Conservation (phyloP, 2,113 vertebrate genomes). For the Zosterops borbonicus region DNA sequence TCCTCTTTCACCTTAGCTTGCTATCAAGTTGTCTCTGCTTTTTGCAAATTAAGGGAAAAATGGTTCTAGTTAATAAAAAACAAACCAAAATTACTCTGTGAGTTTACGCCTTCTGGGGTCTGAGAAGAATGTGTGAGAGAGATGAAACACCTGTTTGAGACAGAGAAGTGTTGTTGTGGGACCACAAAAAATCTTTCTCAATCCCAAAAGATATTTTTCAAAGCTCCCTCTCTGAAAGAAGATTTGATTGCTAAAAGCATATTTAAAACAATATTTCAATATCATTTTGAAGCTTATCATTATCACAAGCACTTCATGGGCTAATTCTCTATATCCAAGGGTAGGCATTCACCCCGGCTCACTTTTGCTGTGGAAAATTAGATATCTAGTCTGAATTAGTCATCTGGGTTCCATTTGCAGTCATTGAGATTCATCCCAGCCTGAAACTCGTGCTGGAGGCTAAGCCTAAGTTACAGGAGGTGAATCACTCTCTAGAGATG, state of each 20-base stretch:
- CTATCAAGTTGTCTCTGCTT: background rate
- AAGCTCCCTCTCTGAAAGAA: background rate
- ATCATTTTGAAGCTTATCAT: slow-evolving; percentile 54
- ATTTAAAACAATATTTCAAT: slow-evolving; percentile 64
- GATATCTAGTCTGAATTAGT: slow-evolving; percentile 47
- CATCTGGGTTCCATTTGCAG: slow-evolving; percentile 23
- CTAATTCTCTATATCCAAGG: slow-evolving; percentile 42
- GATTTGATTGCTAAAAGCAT: slow-evolving; percentile 54
- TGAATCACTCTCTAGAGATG: slow-evolving; percentile 29
- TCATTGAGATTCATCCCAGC: slow-evolving; percentile 13
- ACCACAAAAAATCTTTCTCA: background rate
- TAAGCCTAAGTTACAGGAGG: slow-evolving; percentile 32
- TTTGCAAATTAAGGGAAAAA: slow-evolving; percentile 10
- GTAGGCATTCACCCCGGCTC: slow-evolving; percentile 5
- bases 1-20: background rate
- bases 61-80: slow-evolving; percentile 33
- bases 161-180: slow-evolving; percentile 42
- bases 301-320: slow-evolving; percentile 3
- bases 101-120: slow-evolving; percentile 11
- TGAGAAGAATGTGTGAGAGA: slow-evolving; percentile 17
- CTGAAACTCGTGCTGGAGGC: slow-evolving; percentile 3
- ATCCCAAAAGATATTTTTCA: slow-evolving; percentile 48
- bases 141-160: slow-evolving; percentile 66
- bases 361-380: slow-evolving; percentile 27
- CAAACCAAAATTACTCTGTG: slow-evolving; percentile 21